Percentiles rank a stretch among this genome's conserved stretches.
phyloP scores from a whole-genome alignment of 2,888 invertebrate genomes.

The Thecocarcelia acutangulata region DNA sequence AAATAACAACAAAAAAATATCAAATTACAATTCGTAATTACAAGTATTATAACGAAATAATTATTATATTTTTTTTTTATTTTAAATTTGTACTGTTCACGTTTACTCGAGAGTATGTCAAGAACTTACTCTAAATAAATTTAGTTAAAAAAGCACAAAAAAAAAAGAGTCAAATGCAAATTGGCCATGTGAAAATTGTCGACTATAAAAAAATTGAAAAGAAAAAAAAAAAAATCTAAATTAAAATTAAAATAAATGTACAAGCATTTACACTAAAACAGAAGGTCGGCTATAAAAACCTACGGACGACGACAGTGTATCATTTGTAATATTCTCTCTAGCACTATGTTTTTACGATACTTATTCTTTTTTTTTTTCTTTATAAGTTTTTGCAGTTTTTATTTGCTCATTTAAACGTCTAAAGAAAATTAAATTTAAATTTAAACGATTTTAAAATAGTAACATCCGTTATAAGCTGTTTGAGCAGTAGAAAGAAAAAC shows the following conservation, averaged over 20 bases:
- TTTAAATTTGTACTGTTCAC: slow-evolving; percentile 17
- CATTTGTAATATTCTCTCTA: slow-evolving; percentile 22
- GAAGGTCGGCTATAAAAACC: slow-evolving; percentile 54
- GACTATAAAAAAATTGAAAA: background rate
- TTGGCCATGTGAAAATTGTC: slow-evolving; percentile 45
- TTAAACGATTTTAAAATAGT: background rate
- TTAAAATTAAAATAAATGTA: slow-evolving; percentile 25
- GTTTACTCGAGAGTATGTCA: slow-evolving; percentile 58
- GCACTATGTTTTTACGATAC: background rate
- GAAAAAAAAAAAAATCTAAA: slow-evolving; percentile 1
- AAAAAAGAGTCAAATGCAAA: slow-evolving; percentile 20
- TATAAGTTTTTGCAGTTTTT: background rate
- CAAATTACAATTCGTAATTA: slow-evolving; percentile 31
- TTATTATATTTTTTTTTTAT: slow-evolving; percentile 27
- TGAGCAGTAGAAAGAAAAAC: no score
- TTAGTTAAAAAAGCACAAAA: slow-evolving; percentile 9
- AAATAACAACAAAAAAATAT: slow-evolving; percentile 39
- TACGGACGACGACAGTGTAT: slow-evolving; percentile 6
- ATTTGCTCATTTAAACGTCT: background rate
- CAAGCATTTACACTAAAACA: slow-evolving; percentile 6
- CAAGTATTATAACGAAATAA: background rate
- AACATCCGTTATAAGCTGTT: slow-evolving; percentile 43
- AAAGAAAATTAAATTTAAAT: no score
- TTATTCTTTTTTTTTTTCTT: no score
- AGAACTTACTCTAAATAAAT: slow-evolving; percentile 51